These are phyloP conservation scores for Platyscapa corneri DNA, from an alignment of 1,140 invertebrate species.

Conservation along the genomic window DNA sequence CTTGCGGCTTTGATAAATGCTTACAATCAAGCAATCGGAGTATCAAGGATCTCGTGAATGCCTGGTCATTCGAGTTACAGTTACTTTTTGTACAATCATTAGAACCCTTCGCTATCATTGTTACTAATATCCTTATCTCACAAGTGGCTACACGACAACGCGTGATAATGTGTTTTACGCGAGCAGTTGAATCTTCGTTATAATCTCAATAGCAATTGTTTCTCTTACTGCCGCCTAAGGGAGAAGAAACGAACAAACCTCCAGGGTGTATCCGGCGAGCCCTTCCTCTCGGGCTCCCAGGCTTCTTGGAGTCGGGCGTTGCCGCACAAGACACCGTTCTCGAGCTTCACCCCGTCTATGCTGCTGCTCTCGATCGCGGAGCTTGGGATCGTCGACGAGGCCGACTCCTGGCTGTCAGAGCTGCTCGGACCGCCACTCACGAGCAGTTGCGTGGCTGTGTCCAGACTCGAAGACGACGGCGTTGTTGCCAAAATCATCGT, in stretches of 20 bases:
- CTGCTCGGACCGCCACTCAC: conserved; percentile 58
- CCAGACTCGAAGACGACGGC: conserved; percentile 52
- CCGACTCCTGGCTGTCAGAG: conserved; percentile 56
- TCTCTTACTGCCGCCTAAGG: not conserved
- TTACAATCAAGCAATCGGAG: too few species aligned
- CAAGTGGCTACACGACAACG: too few species aligned
- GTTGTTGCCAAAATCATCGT: conserved; percentile 49
- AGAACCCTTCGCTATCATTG: too few species aligned
- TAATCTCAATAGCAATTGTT: not conserved
- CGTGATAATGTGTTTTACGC: too few species aligned
- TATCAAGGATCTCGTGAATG: too few species aligned
- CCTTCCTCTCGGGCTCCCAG: conserved; percentile 70
- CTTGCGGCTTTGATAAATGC: too few species aligned
- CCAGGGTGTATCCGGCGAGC: conserved; percentile 72
- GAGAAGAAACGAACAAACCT: conserved; percentile 58
- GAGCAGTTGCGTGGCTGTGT: conserved; percentile 62
- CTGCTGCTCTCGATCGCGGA: conserved; percentile 25
- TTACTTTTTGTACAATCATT: not conserved
- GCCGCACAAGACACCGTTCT: conserved; percentile 69
- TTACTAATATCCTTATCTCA: too few species aligned
- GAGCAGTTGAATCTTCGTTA: not conserved
- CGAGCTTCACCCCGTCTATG: conserved; percentile 62
- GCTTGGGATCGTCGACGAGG: conserved; percentile 22
- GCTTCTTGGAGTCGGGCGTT: conserved; percentile 72
- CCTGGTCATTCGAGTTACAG: not conserved